Evolutionary conservation across 2,797 vertebrate species (phyloP).

Genomic region (Anguilla anguilla): DNA sequence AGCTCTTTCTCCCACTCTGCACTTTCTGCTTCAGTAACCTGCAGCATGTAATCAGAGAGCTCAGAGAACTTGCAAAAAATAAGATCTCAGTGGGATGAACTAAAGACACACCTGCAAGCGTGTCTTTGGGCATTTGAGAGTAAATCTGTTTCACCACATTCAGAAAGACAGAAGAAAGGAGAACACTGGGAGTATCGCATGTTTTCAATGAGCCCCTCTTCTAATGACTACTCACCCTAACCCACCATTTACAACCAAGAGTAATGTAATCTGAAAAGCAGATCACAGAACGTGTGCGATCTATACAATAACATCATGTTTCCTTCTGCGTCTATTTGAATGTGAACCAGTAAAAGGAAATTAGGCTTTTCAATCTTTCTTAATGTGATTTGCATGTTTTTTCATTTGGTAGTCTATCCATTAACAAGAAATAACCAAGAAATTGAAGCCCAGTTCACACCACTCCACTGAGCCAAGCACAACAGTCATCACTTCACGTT

Average conservation of each 20-base stretch:
- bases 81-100: neutral
- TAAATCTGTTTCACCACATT: neutral
- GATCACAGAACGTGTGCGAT: neutral
- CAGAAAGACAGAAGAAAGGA: neutral
- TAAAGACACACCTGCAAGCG: neutral
- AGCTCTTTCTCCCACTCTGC: neutral
- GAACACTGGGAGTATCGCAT: neutral
- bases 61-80: neutral
- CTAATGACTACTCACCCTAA: neutral
- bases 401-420: neutral
- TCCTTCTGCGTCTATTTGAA: neutral
- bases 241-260: neutral
- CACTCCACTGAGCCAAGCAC: neutral
- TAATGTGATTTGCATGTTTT: neutral
- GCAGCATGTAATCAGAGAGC: neutral
- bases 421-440: neutral
- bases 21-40: neutral
- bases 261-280: neutral
- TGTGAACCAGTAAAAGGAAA: neutral
- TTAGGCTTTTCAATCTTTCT: neutral
- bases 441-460: neutral
- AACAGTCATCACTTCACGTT: constrained; percentile 5
- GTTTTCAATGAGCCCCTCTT: neutral
- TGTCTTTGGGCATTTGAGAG: neutral
- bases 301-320: neutral